Evolutionary conservation across 2,888 invertebrate genomes (phyloP).

Genomic region (Drepanosiphum platanoidis): DNA sequence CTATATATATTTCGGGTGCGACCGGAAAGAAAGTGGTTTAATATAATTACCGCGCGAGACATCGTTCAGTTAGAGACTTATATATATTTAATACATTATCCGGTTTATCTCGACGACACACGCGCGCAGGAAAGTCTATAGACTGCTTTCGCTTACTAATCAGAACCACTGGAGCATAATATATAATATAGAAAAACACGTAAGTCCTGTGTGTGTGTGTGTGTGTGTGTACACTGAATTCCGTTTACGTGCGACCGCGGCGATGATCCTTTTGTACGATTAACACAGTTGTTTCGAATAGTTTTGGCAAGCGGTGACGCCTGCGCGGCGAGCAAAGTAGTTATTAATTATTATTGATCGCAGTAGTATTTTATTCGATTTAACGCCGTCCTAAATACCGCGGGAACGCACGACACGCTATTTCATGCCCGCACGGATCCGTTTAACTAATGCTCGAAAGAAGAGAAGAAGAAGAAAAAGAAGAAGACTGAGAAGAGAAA

Average conservation of each 20-base stretch:
- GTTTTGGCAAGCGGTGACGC: not conserved
- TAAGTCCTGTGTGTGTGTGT: not conserved
- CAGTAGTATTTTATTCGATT: not conserved
- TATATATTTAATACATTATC: constrained; percentile 53
- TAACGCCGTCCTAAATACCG: not conserved
- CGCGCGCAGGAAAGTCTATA: constrained; percentile 45
- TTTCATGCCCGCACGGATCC: not conserved
- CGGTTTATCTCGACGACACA: constrained; percentile 56
- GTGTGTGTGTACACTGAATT: not conserved
- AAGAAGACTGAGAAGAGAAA: too few species aligned
- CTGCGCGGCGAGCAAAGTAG: not conserved
- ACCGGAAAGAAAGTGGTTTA: constrained; percentile 62
- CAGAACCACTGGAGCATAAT: constrained; percentile 22
- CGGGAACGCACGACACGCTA: not conserved
- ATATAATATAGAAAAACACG: constrained; percentile 25
- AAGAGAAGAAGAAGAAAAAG: not conserved
- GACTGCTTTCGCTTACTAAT: constrained; percentile 54
- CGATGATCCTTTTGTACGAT: not conserved
- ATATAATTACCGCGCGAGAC: constrained; percentile 51
- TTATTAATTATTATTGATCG: not conserved
- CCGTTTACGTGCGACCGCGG: constrained; percentile 2
- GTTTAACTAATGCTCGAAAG: not conserved
- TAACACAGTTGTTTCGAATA: too few species aligned
- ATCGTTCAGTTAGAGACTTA: constrained; percentile 20
- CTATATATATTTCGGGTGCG: constrained; percentile 55